Evolutionary conservation across 2,797 vertebrate genomes (phyloP).

Genomic region (Schizopygopsis malacanthus): DNA sequence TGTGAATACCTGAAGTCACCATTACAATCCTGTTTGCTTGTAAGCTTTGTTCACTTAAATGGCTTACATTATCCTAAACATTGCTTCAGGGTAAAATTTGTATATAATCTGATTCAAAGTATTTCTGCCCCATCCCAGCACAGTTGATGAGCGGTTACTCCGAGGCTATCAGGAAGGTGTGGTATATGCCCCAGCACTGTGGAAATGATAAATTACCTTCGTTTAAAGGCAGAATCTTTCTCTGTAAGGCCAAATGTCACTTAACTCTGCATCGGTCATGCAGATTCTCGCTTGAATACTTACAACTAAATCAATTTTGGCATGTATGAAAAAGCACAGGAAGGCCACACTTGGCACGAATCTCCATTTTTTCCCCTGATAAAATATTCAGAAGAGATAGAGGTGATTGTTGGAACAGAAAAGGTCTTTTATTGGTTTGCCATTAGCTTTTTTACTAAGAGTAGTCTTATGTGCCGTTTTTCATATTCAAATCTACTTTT

Average conservation of each 20-base stretch:
- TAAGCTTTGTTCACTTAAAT: constrained; percentile 19
- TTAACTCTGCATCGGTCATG: constrained; percentile 10
- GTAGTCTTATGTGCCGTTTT: not conserved
- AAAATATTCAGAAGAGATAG: not conserved
- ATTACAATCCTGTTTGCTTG: constrained; percentile 28
- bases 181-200: not conserved
- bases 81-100: constrained; percentile 5
- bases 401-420: constrained; percentile 1
- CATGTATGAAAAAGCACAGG: constrained; percentile 18
- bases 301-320: constrained; percentile 15
- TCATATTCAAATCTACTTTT: not conserved
- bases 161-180: constrained; percentile 19
- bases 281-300: constrained; percentile 12
- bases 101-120: constrained; percentile 5
- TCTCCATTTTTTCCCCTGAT: constrained; percentile 2
- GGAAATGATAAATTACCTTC: constrained; percentile 31
- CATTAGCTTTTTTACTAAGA: not conserved
- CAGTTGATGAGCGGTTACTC: constrained; percentile 20
- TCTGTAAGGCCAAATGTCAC: constrained; percentile 28
- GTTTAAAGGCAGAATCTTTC: constrained; percentile 22
- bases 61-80: not conserved
- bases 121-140: constrained; percentile 13
- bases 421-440: not conserved
- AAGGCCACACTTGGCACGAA: not conserved
- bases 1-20: constrained; percentile 8